A percentile compares a stretch with the other conserved stretches of the same genome.
Evolutionary conservation across 2,797 vertebrate species (phyloP).

Genomic region (Takifugu ocellatus): DNA sequence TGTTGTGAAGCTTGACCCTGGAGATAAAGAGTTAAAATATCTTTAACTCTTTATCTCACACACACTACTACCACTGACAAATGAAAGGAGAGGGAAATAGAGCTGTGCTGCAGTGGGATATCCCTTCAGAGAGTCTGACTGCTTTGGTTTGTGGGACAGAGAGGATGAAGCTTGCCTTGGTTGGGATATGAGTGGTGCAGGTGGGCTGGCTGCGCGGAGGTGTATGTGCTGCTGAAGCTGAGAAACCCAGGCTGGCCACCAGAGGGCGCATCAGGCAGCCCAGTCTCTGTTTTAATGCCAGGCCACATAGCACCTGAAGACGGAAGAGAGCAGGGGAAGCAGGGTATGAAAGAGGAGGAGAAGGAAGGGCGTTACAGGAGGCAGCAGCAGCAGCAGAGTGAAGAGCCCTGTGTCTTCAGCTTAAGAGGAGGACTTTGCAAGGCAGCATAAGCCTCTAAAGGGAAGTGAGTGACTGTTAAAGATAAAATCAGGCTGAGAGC

Average conservation of each 20-base stretch:
- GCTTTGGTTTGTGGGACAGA: constrained; percentile 38
- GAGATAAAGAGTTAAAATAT: constrained; percentile 18
- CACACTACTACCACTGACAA: too few relatives aligned
- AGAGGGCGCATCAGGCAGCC: constrained; percentile 92
- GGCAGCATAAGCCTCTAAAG: constrained; percentile 25
- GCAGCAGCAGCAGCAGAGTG: constrained; percentile 20
- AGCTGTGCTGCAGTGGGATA: constrained; percentile 19
- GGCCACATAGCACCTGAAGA: constrained; percentile 97
- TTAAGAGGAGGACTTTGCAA: constrained; percentile 38
- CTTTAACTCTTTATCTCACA: background rate
- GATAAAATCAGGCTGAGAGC: background rate
- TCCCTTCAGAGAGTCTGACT: constrained; percentile 23
- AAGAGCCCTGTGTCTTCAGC: constrained; percentile 30
- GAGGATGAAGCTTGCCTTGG: constrained; percentile 88
- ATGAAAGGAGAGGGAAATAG: constrained; percentile 18
- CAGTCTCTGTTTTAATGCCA: constrained; percentile 97
- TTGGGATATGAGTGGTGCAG: constrained; percentile 96
- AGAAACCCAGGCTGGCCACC: constrained; percentile 94
- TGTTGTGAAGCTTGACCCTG: constrained; percentile 81
- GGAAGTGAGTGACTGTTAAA: too few relatives aligned
- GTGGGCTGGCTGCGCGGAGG: constrained; percentile 90
- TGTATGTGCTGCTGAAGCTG: constrained; percentile 95
- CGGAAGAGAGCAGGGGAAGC: constrained; percentile 58
- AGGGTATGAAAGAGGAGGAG: constrained; percentile 38
- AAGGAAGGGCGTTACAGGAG: constrained; percentile 17